Evolutionary conservation across 2,113 vertebrate species (phyloP).

Genomic region (Protobothrops flavoviridis): DNA sequence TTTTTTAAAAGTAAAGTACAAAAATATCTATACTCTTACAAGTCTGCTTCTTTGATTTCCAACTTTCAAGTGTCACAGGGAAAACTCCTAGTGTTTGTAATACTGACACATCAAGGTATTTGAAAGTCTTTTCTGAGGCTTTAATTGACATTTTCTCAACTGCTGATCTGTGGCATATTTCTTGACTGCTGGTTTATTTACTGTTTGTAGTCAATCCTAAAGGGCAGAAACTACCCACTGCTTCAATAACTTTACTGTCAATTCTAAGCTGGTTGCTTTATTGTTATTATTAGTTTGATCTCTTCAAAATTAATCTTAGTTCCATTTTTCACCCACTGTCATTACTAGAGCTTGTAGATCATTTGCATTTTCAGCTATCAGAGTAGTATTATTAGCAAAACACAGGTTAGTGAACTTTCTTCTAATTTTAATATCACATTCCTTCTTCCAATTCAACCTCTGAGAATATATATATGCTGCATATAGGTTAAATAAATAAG

Average conservation of each 20-base stretch:
- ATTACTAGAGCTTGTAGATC: neutral
- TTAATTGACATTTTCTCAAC: neutral
- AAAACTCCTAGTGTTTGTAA: neutral
- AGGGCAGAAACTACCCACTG: neutral
- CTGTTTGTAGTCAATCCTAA: neutral
- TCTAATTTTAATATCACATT: neutral
- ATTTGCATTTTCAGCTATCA: neutral
- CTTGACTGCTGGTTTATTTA: neutral
- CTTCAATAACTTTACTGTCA: neutral
- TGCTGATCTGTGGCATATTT: neutral
- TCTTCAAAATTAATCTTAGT: neutral
- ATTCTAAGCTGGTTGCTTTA: neutral
- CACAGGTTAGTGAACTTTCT: neutral
- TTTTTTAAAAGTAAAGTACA: neutral
- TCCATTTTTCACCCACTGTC: neutral
- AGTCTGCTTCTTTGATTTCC: neutral
- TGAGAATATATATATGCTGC: neutral
- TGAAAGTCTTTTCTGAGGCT: neutral
- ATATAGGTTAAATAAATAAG: neutral
- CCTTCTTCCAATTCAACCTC: neutral
- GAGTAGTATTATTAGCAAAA: neutral
- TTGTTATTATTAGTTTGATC: neutral
- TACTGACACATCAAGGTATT: neutral
- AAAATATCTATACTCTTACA: neutral
- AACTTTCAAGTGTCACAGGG: neutral